phyloP scores from a whole-genome alignment of 1,140 invertebrate genomes.

The Drosophila aff. region DNA sequence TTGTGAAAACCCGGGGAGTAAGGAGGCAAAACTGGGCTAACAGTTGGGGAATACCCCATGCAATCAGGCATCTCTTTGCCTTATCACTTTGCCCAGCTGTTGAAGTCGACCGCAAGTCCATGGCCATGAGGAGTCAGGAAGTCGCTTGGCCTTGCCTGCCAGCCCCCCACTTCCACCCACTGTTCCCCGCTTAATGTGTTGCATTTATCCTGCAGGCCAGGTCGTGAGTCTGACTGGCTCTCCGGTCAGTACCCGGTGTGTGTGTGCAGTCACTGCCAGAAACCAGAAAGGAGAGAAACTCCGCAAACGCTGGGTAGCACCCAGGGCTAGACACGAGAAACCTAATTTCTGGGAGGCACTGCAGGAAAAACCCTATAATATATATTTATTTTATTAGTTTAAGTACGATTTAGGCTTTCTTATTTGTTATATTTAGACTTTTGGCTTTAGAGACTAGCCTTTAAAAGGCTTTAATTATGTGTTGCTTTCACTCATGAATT shows the following conservation, averaged over 20 bases:
- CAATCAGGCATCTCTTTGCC: constrained; percentile 31
- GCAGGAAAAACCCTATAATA: background rate
- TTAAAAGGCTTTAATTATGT: background rate
- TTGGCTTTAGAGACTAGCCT: too few relatives aligned
- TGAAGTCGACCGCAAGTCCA: constrained; percentile 27
- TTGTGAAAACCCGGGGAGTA: background rate
- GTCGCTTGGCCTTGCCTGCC: constrained; percentile 42
- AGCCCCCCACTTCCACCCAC: background rate
- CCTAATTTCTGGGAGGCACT: constrained; percentile 14
- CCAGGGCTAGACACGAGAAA: constrained; percentile 14
- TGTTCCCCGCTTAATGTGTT: constrained; percentile 50
- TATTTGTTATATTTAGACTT: background rate
- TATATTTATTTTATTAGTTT: background rate
- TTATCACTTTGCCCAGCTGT: constrained; percentile 47
- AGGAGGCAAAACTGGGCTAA: background rate
- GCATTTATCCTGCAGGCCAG: constrained; percentile 57
- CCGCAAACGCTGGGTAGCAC: background rate
- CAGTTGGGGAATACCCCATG: constrained; percentile 1
- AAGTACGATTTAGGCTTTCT: background rate
- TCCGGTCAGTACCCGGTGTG: background rate
- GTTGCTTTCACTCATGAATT: background rate
- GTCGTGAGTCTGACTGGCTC: constrained; percentile 47
- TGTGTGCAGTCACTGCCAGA: constrained; percentile 37
- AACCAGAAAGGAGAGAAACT: constrained; percentile 11
- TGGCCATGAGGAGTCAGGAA: constrained; percentile 42